Conservation (phyloP, 2,113 vertebrate genomes). For the Morphnarchus princeps region DNA sequence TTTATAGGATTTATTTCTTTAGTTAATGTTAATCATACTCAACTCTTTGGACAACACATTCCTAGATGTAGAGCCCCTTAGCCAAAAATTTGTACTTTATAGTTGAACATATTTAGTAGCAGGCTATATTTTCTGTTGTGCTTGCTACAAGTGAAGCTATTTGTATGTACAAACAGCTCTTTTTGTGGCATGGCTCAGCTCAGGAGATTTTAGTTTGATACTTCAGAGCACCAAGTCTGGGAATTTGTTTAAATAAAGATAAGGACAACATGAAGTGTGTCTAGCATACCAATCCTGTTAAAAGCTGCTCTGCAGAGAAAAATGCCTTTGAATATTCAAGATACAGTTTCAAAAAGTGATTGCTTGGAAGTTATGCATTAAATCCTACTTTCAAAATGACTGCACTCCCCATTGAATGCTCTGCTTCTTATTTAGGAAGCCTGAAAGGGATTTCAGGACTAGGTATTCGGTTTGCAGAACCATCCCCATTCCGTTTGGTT, state of each 20-base stretch:
- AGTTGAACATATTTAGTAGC: neutral
- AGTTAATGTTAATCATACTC: conserved; percentile 31
- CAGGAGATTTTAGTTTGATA: conserved; percentile 17
- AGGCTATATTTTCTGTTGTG: neutral
- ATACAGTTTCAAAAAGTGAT: neutral
- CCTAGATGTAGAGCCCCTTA: neutral
- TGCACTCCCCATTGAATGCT: neutral
- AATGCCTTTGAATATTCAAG: conserved; percentile 32
- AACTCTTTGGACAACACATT: neutral
- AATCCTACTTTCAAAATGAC: neutral
- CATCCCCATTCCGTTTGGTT: neutral
- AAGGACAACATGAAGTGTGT: conserved; percentile 13
- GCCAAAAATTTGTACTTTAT: neutral
- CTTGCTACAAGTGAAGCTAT: neutral
- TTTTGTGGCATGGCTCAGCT: neutral
- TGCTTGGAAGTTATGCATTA: neutral
- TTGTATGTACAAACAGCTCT: conserved; percentile 9
- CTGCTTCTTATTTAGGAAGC: neutral
- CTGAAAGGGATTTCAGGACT: neutral
- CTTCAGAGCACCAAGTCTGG: neutral
- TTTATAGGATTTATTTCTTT: conserved; percentile 29
- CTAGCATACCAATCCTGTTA: conserved; percentile 21
- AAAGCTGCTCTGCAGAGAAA: conserved; percentile 28
- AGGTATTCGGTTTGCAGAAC: neutral
- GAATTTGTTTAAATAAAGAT: conserved; percentile 42